Base-by-base conservation (phyloP, 2,888 invertebrate genomes). In the Polydrusus cervinus region DNA sequence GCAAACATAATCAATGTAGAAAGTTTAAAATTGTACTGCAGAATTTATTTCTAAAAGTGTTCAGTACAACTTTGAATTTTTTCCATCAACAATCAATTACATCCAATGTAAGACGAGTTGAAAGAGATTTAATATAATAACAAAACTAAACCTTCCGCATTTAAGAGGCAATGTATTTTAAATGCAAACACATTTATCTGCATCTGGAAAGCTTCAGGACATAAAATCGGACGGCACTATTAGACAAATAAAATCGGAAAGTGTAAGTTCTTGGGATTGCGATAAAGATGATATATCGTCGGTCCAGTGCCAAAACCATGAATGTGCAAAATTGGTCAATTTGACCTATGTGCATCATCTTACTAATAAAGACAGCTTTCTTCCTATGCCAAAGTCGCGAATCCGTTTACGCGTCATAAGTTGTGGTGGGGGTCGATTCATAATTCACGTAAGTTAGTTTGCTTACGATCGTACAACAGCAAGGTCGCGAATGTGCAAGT, bases 211-310 rank as follows among this genome's bases (percentile, higher is more conserved):
- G 61, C 60, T 75, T 11, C 71, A 75, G 64, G 20, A 13, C 13
- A 68, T 73, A 0, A 73, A 73, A 43, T 78, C 76, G 13, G 78
- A 74, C 60, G 8, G 16, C 14, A 61, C 61, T 38, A 13, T 74
- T 3, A 57, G 69, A 30, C 71, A 70, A 74, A 74, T 78, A 8
- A 67, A 51, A 71, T 76, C 76, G 0, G 75, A 78, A 47, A 43
- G 69, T 1, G 5, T 68, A 7, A 10, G 66, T 61, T 18, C 53
- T 9, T 65, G 62, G 10, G 74, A 74, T 45, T 20, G 65, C 13
- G 70, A 70, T 47, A 70, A 74, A 53, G 30, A 75, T 68, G 71
- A 75, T 38, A 49, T 75, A n/a, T n/a, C n/a, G n/a, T n/a, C n/a
- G n/a, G n/a, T n/a, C n/a, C n/a, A n/a, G n/a, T n/a, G n/a, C n/a